phyloP scores from a whole-genome alignment of 2,113 vertebrate genomes.

The Calyptommatus sinebrachiatus region DNA sequence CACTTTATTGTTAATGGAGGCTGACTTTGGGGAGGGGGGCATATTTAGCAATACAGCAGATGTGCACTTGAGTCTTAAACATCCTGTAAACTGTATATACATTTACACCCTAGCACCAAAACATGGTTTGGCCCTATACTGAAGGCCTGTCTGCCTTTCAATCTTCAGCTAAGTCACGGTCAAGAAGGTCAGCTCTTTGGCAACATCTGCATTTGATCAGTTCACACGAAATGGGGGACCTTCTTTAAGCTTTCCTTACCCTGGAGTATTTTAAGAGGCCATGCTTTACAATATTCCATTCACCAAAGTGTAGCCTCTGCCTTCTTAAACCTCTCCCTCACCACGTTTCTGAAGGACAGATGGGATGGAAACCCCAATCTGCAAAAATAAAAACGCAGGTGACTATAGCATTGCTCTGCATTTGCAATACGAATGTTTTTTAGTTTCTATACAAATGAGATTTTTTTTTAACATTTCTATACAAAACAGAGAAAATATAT shows the following conservation, averaged over 20 bases:
- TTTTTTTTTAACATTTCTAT: too few species aligned
- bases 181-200: constrained; percentile 78
- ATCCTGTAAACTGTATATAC: constrained; percentile 80
- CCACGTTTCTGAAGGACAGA: constrained; percentile 45
- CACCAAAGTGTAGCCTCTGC: constrained; percentile 48
- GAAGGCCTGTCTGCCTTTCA: constrained; percentile 83
- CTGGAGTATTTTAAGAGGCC: constrained; percentile 67
- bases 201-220: constrained; percentile 97
- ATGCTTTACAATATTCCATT: constrained; percentile 68
- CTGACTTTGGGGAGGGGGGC: constrained; percentile 56
- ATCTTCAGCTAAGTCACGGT: constrained; percentile 74
- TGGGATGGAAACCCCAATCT: constrained; percentile 53
- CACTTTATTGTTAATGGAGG: constrained; percentile 56
- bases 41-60: constrained; percentile 81
- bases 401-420: constrained; percentile 26
- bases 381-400: constrained; percentile 49
- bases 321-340: constrained; percentile 44
- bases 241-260: constrained; percentile 72
- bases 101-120: constrained; percentile 81
- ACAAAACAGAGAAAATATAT: too few species aligned
- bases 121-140: constrained; percentile 75
- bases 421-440: background rate
- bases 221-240: constrained; percentile 76
- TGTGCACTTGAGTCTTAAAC: constrained; percentile 78
- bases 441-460: too few species aligned